phyloP scores from a whole-genome alignment of 2,888 invertebrate genomes.

The Athalia circularis region DNA sequence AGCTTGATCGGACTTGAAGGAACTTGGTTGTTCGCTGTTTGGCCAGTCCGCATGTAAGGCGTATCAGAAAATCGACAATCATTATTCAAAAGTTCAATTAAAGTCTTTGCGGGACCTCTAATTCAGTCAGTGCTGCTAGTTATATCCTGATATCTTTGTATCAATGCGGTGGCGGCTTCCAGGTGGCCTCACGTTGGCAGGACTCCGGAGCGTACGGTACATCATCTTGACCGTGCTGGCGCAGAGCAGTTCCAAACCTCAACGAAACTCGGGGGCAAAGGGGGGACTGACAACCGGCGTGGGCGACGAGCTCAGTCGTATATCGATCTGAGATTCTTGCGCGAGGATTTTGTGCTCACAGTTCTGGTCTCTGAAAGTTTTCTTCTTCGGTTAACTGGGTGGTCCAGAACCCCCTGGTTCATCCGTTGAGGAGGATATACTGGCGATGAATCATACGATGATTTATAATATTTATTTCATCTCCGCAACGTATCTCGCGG shows the following conservation, averaged over 20 bases:
- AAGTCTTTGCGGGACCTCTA: conserved; percentile 68
- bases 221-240: neutral
- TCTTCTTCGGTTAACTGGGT: conserved; percentile 63
- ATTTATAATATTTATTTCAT: conserved; percentile 32
- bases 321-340: conserved; percentile 68
- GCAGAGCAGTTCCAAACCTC: conserved; percentile 56
- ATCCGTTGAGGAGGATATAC: neutral
- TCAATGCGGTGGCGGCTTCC: conserved; percentile 63
- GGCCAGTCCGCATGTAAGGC: conserved; percentile 60
- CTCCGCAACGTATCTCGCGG: conserved; percentile 35
- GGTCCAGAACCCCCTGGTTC: conserved; percentile 62
- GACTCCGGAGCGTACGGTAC: conserved; percentile 22
- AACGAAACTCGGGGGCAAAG: conserved; percentile 55
- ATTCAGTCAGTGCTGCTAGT: conserved; percentile 67
- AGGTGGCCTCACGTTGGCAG: conserved; percentile 59
- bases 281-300: conserved; percentile 56
- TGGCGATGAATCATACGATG: conserved; percentile 66
- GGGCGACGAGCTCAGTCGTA: conserved; percentile 63
- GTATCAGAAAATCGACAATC: conserved; percentile 69
- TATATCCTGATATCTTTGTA: conserved; percentile 68
- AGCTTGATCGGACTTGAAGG: too few relatives aligned
- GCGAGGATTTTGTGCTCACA: conserved; percentile 62
- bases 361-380: conserved; percentile 43
- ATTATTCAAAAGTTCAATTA: conserved; percentile 73
- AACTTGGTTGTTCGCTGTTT: conserved; percentile 5